Evolutionary conservation across 2,113 vertebrate genomes (phyloP).

Genomic region (Lucifuga dentata): DNA sequence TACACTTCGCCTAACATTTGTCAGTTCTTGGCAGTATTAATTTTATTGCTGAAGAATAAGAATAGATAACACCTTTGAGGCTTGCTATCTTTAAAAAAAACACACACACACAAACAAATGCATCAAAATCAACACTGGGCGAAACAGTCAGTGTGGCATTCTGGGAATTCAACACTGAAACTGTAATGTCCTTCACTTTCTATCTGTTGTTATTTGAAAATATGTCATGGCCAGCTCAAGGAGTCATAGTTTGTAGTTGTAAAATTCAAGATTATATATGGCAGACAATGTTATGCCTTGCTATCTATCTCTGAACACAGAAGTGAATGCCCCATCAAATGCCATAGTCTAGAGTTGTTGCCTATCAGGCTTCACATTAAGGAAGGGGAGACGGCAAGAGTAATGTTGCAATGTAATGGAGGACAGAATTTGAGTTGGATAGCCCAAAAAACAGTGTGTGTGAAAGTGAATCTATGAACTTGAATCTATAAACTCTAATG

Average conservation of each 20-base stretch:
- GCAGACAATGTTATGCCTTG: slow-evolving; percentile 8
- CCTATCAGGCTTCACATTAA: slow-evolving; percentile 18
- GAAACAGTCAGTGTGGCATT: slow-evolving; percentile 17
- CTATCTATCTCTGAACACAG: neutral
- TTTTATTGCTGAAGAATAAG: no score
- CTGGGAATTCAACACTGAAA: slow-evolving; percentile 19
- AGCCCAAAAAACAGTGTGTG: slow-evolving; percentile 27
- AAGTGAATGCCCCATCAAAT: slow-evolving; percentile 32
- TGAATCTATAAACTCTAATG: no score
- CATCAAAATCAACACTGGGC: slow-evolving; percentile 21
- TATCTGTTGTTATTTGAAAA: slow-evolving; percentile 20
- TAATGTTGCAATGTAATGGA: slow-evolving; percentile 14
- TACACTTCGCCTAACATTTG: neutral
- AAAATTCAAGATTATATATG: slow-evolving; percentile 11
- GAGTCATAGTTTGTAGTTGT: slow-evolving; percentile 15
- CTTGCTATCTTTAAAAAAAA: slow-evolving; percentile 3
- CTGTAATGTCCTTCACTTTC: neutral
- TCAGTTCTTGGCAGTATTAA: no score
- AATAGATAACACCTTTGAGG: slow-evolving; percentile 8
- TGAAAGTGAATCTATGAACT: no score
- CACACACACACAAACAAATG: slow-evolving; percentile 20
- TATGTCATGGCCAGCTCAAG: neutral
- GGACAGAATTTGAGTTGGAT: slow-evolving; percentile 24
- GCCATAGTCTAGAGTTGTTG: slow-evolving; percentile 15
- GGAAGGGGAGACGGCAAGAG: neutral